Evolutionary conservation across 2,888 invertebrate species (phyloP), one percentile per base, ranked within the genome.

Genomic region (Dasysyrphus albostriatus): DNA sequence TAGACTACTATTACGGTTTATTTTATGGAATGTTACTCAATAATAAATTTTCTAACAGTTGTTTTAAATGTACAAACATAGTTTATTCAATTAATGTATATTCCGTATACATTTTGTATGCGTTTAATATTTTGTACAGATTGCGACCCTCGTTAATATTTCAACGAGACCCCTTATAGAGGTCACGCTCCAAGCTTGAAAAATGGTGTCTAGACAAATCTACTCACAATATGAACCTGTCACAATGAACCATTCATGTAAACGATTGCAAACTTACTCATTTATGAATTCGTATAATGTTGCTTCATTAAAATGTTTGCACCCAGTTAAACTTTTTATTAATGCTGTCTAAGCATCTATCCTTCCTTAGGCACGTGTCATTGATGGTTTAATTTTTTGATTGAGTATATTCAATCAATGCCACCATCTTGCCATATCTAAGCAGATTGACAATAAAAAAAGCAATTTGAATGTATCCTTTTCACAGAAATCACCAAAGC

Each of bases 381-480:
- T n/a, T 56, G 32, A 32, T 32, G 8, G 19, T 19, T 37, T 37
- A 34, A 58, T 58, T 58, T 34, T 58, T 37, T 58, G 7, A 32
- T 12, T n/a, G 14, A 56, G 56, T 9, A 56, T 32, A 32, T 6
- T 56, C 14, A 32, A 56, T 56, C 56, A 56, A 56, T n/a, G 8
- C 32, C n/a, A 56, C 4, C 32, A 32, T n/a, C 32, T 32, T 32
- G 3, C n/a, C 7, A 56, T 19, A 49, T 49, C 47, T 29, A 7
- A 29, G 12, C 8, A n/a, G n/a, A 54, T 32, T 29, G 7, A 7
- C 8, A 44, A 16, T 8, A 47, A 47, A 16, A 42, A 39, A 37
- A 19, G 6, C 42, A 82, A 82, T 76, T 70, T 58, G 34, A 76
- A 76, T 63, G 58, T 72, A 82, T 72, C 72, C 76, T 76, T 56